Base-by-base conservation (phyloP, 2,113 vertebrate genomes). In the Pogona vitticeps region DNA sequence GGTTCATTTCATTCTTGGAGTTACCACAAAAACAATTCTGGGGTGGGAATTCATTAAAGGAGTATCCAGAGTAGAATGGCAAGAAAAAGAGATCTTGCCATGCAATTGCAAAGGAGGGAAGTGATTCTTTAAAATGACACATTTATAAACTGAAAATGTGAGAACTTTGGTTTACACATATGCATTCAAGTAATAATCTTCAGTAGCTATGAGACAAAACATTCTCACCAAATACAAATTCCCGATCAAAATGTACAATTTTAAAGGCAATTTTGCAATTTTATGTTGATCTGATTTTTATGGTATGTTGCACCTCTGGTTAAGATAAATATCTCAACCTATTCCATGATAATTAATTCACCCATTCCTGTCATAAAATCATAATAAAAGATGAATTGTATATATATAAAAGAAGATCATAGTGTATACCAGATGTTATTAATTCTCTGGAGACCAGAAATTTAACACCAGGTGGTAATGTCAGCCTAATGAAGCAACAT, bases 391-490 rank as follows among this genome's bases (percentile, higher is more conserved):
- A 95, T 92, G 83, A 94, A 92, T 86, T 75, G 31, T 26, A 68
- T 78, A 13, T 87, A 90, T 59, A 87, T 71, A 65, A 85, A 90
- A 90, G 87, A 82, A 93, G 95, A 96, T 96, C 94, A 94, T 81
- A 95, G 96, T 58, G 88, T 13, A 93, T 89, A 95, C 95, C 97
- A 98, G 97, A 95, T 98, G 97, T 97, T 95, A 82, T n/a, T 82
- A 42, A 85, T 83, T 95, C 97, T 95, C 97, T 91, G 7, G 93
- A 93, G 96, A 95, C 72, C 80, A 84, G 92, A 90, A 95, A 94
- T 88, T 91, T 95, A 91, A 88, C 93, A 95, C 96, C 97, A 97
- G 97, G 97, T 97, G 97, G 94, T 94, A 89, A 94, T 96, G 96
- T 89, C 93, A 89, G 91, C 91, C 94, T 97, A 97, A 98, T 96